Conservation (phyloP, 2,888 invertebrate genomes). For the Arrhopalites spinosus region DNA sequence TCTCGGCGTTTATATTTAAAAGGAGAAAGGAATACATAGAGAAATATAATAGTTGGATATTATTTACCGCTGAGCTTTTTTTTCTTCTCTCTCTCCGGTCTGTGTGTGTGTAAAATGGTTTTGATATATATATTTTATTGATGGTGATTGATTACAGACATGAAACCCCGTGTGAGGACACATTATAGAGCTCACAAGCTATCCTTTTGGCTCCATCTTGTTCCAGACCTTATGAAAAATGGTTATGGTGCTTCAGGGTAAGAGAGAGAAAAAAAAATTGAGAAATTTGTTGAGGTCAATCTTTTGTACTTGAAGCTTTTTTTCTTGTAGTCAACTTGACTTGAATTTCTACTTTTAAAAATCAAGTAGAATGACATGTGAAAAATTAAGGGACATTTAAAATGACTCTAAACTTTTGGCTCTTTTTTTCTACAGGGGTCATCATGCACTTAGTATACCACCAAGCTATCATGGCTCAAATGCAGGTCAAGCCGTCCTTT, state of each 20-base stretch:
- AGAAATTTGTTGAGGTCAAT: too few relatives aligned
- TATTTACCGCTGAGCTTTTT: conserved; percentile 10
- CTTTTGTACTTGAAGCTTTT: too few relatives aligned
- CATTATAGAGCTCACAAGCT: conserved; percentile 94
- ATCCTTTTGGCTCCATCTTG: conserved; percentile 92
- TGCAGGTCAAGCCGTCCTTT: conserved; percentile 35
- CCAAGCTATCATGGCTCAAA: conserved; percentile 28
- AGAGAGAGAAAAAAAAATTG: too few relatives aligned
- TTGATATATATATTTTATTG: conserved; percentile 10
- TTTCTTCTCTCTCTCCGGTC: too few relatives aligned
- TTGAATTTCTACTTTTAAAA: too few relatives aligned
- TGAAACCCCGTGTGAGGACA: conserved; percentile 86
- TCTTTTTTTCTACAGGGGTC: too few relatives aligned
- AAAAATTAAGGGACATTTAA: too few relatives aligned
- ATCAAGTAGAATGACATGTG: too few relatives aligned
- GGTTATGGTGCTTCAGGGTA: conserved; percentile 58
- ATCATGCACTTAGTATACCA: conserved; percentile 47
- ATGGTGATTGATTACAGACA: conserved; percentile 67
- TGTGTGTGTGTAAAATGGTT: conserved; percentile 20
- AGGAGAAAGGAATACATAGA: too few relatives aligned
- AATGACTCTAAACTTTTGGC: too few relatives aligned
- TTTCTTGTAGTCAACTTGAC: too few relatives aligned
- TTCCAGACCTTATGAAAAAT: conserved; percentile 71
- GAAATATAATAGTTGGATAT: conserved; percentile 13
- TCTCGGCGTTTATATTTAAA: too few relatives aligned